Conservation (phyloP, 2,797 vertebrate genomes). For the Gymnoscopelus braueri region DNA sequence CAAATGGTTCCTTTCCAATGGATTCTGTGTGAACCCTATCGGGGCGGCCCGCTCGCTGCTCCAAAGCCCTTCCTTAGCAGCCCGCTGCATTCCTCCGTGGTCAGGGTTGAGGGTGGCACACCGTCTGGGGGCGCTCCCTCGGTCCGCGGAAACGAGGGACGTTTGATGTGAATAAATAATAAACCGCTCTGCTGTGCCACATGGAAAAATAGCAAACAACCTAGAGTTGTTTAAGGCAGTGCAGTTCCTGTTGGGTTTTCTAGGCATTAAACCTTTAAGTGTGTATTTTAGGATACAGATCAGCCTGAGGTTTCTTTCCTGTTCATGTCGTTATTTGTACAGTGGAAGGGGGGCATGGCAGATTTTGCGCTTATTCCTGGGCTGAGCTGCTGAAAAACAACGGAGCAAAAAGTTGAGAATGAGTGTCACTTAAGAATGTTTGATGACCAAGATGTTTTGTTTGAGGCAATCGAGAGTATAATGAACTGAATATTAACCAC, state of each 20-base stretch:
- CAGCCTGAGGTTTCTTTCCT: constrained; percentile 59
- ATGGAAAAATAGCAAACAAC: constrained; percentile 80
- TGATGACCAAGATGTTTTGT: not conserved
- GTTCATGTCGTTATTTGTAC: constrained; percentile 55
- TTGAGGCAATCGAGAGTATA: constrained; percentile 37
- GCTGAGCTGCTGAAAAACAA: constrained; percentile 10
- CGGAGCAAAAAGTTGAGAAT: not conserved
- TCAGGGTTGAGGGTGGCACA: constrained; percentile 63
- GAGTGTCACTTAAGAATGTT: not conserved
- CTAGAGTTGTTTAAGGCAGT: constrained; percentile 76
- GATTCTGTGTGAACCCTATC: constrained; percentile 68
- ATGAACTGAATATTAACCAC: constrained; percentile 67
- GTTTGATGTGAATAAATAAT: constrained; percentile 82
- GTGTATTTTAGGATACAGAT: constrained; percentile 68
- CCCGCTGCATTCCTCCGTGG: constrained; percentile 70
- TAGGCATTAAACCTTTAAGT: constrained; percentile 30
- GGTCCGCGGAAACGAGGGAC: constrained; percentile 65
- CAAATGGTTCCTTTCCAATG: constrained; percentile 57
- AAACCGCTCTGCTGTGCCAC: constrained; percentile 57
- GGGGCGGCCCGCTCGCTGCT: constrained; percentile 46
- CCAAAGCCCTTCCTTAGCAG: constrained; percentile 53
- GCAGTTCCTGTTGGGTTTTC: constrained; percentile 72
- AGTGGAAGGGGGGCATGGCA: constrained; percentile 16
- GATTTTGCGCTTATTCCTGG: constrained; percentile 2
- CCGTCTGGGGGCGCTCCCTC: constrained; percentile 64